These are phyloP conservation scores for Drosophila siamana DNA, from an alignment of 2,888 invertebrate species.

Conservation along the genomic window DNA sequence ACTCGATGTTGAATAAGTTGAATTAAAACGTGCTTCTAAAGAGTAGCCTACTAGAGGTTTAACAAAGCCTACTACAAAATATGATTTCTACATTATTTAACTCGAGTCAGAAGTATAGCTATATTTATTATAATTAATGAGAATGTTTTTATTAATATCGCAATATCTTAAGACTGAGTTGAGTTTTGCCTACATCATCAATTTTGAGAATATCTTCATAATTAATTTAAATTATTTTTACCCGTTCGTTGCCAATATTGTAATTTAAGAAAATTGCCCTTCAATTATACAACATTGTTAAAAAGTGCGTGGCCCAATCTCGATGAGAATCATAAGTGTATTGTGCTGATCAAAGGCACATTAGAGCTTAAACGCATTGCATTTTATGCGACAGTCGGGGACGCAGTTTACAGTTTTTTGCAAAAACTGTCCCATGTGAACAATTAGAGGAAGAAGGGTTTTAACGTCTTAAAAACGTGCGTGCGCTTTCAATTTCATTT, in stretches of 20 bases:
- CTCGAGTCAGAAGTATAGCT: neutral
- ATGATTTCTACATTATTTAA: neutral
- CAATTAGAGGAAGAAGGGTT: constrained; percentile 71
- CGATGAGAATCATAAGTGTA: neutral
- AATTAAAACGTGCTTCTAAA: neutral
- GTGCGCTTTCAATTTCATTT: constrained; percentile 77
- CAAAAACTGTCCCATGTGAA: constrained; percentile 68
- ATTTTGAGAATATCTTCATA: no score
- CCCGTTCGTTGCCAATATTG: no score
- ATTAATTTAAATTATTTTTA: no score
- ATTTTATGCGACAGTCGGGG: constrained; percentile 11
- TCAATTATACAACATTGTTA: neutral
- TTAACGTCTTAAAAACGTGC: constrained; percentile 69
- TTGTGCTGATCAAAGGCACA: constrained; percentile 4
- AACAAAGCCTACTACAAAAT: neutral
- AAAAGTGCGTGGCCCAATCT: neutral
- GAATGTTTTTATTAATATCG: no score
- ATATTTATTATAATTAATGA: no score
- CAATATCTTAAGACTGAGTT: no score
- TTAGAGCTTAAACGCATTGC: constrained; percentile 11
- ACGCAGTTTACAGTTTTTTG: constrained; percentile 22
- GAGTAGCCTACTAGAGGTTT: no score
- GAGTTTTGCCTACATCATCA: no score
- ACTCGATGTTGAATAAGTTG: neutral
- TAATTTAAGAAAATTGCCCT: neutral